Evolutionary conservation across 2,113 vertebrate species (phyloP).

Genomic region (Steatornis caripensis): DNA sequence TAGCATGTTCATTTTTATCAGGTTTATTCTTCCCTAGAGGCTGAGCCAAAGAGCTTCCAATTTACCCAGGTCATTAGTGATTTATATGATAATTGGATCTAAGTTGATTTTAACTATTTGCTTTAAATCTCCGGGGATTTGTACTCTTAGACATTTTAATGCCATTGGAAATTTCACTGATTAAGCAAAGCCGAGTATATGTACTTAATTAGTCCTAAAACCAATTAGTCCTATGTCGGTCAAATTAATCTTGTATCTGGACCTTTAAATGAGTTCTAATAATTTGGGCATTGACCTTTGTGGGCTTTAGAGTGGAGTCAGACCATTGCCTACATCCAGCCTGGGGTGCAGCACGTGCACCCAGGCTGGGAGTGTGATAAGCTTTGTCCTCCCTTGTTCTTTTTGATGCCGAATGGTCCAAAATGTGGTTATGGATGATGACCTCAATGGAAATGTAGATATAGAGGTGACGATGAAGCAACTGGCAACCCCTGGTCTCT

Average conservation of each 20-base stretch:
- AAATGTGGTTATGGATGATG: neutral
- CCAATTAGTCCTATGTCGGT: slow-evolving; percentile 45
- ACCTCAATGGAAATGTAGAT: neutral
- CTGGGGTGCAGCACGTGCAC: neutral
- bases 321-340: neutral
- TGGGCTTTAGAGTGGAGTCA: neutral
- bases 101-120: slow-evolving; percentile 68
- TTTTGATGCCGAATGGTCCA: neutral
- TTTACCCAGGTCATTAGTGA: slow-evolving; percentile 61
- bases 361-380: neutral
- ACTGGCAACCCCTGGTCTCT: neutral
- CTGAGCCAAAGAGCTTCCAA: slow-evolving; percentile 52
- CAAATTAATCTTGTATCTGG: slow-evolving; percentile 38
- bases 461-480: neutral
- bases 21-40: slow-evolving; percentile 56
- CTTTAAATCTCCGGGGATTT: slow-evolving; percentile 54
- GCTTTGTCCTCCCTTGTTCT: neutral
- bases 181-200: slow-evolving; percentile 43
- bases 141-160: slow-evolving; percentile 40
- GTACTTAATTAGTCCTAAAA: slow-evolving; percentile 59
- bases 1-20: slow-evolving; percentile 41
- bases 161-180: slow-evolving; percentile 59
- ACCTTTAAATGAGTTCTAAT: slow-evolving; percentile 19
- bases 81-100: slow-evolving; percentile 66
- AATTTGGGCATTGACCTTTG: slow-evolving; percentile 24